phyloP scores from a whole-genome alignment of 2,888 invertebrate species.

The Watsonalla cultraria region DNA sequence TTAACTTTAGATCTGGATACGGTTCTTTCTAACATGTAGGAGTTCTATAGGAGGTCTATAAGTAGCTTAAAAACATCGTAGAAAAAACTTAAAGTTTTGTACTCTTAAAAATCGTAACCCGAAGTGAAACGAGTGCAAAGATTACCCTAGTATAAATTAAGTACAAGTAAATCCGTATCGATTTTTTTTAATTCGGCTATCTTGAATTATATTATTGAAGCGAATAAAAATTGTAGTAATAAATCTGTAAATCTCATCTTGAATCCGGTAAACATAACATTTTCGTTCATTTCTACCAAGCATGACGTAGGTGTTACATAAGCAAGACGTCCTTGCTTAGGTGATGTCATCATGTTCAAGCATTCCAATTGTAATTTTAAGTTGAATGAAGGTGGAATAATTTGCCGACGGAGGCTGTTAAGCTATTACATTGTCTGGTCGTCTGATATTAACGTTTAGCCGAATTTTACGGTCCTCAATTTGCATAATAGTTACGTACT shows the following conservation, averaged over 20 bases:
- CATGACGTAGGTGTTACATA: slow-evolving; percentile 34
- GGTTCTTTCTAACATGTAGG: no score
- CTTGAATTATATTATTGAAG: no score
- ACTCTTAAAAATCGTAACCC: no score
- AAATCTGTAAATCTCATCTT: not conserved
- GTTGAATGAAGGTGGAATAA: slow-evolving; percentile 6
- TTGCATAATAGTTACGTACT: not conserved
- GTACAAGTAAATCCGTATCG: no score
- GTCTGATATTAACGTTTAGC: not conserved
- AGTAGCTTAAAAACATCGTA: no score
- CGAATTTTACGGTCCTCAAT: not conserved
- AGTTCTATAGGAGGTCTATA: no score
- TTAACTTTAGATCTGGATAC: no score
- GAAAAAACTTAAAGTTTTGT: no score
- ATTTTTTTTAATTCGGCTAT: no score
- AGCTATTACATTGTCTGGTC: not conserved
- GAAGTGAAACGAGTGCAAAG: no score
- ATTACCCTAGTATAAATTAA: no score
- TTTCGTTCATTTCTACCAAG: slow-evolving; percentile 12
- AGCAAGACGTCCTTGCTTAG: slow-evolving; percentile 43
- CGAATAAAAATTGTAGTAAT: not conserved
- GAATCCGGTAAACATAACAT: not conserved
- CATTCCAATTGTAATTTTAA: slow-evolving; percentile 21
- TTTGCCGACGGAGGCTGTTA: slow-evolving; percentile 4
- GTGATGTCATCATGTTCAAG: slow-evolving; percentile 45